Evolutionary conservation across 1,140 invertebrate genomes (phyloP).

Genomic region (Capitella teleta): DNA sequence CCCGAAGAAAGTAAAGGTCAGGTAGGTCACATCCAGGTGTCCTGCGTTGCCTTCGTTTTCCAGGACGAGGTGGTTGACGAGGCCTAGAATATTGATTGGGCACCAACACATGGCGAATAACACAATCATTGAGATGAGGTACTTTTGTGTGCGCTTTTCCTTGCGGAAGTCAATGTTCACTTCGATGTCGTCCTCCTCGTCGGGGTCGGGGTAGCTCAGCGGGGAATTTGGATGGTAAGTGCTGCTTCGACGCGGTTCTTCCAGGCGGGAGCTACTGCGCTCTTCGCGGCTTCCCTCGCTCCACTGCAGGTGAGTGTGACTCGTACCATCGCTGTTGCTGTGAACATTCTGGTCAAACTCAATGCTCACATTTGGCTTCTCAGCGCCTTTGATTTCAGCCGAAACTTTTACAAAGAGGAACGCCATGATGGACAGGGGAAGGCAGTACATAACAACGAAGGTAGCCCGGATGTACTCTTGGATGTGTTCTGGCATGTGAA

Average conservation of each 20-base stretch:
- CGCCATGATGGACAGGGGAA: constrained; percentile 51
- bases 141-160: constrained; percentile 56
- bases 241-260: too few relatives aligned
- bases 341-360: not conserved
- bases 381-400: not conserved
- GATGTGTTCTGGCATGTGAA: constrained; percentile 35
- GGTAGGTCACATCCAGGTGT: constrained; percentile 57
- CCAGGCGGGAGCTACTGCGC: too few relatives aligned
- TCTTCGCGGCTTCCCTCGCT: too few relatives aligned
- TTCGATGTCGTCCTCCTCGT: constrained; percentile 51
- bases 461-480: constrained; percentile 40
- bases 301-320: not conserved
- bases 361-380: not conserved
- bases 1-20: constrained; percentile 58
- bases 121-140: constrained; percentile 55
- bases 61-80: constrained; percentile 53
- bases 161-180: constrained; percentile 41
- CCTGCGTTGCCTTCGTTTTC: constrained; percentile 59
- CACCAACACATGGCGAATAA: constrained; percentile 55
- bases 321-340: not conserved
- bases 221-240: constrained; percentile 9
- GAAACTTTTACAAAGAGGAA: constrained; percentile 52
- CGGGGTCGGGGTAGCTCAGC: constrained; percentile 31
- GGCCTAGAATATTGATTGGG: constrained; percentile 55
- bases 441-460: constrained; percentile 51